Evolutionary conservation across 2,888 invertebrate species (phyloP), one percentile per base, ranked within the genome.

Genomic region (Hypselothyrea guttata): DNA sequence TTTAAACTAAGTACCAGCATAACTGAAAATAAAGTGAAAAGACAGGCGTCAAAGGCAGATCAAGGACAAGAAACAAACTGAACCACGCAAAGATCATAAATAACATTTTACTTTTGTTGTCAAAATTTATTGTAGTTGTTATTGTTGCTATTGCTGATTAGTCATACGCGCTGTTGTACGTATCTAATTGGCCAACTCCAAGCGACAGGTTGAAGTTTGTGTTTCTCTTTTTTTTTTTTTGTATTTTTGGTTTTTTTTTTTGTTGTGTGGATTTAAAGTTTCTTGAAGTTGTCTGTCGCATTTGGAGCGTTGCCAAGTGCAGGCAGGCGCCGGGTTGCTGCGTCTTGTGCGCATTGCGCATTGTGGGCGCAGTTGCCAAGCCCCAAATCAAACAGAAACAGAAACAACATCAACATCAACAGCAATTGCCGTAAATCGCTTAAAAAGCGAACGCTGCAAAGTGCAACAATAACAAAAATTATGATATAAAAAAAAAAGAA

Each of bases 131-230:
- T 57, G 27, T 56, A 12, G 54, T 41, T 52, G 38, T 22, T 41
- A 55, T 45, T 60, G 54, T 35, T 64, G 46, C 52, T 65, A 58
- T 34, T 45, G 65, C 42, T 60, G 56, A 72, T 73, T 70, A 77
- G 58, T 77, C 76, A 76, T 84, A 81, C 58, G 81, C 74, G 47
- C 65, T 37, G 27, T n/a, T 51, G 67, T 53, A 54, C 74, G 63
- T 76, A 58, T 76, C 81, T 76, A 81, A 76, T 76, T 76, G 76
- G 77, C 78, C 82, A 70, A 74, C 72, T 67, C 28, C 48, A 56
- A 71, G 61, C 66, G 70, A 77, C 84, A 77, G 84, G 82, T 83
- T 81, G 59, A 76, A 66, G 65, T 35, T 35, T 68, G 48, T 18
- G 37, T 30, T 30, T 3, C 18, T 40, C 40, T 47, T 47, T 54